Base-by-base conservation (phyloP, 2,113 vertebrate genomes). In the Climacteris rufus region DNA sequence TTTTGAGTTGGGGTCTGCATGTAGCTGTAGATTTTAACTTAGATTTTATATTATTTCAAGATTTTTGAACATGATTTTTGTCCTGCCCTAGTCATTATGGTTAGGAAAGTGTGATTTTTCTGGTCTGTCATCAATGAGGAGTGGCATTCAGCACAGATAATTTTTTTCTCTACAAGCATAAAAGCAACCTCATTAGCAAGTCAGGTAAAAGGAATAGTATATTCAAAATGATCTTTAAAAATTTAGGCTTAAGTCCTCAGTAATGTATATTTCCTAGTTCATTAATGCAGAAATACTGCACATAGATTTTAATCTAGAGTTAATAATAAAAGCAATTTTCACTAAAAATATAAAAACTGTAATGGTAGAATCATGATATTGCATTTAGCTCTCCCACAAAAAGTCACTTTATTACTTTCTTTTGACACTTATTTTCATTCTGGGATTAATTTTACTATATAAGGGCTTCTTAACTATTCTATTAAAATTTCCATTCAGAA, bases 401-500 rank as follows among this genome's bases (percentile, higher is more conserved):
- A 98, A 97, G 93, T 98, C 98, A 98, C 97, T 98, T 98, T 98
- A 98, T 97, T 96, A 97, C 95, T 98, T 98, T 98, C 97, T 97
- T 98, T 98, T 98, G 97, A 99, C 98, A 99, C 98, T 99, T 99
- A 99, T 99, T 99, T 99, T 99, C 98, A 98, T 98, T 98, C 98
- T 94, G 98, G 99, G 99, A 99, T 99, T 99, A 99, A 99, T 99
- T 99, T 99, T 99, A 98, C 98, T 98, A 98, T 98, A 98, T 98
- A 99, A 98, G 98, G 98, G 98, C 98, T 98, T 98, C 99, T 99
- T 99, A 99, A 99, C 99, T 99, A 99, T 99, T 99, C 99, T 99
- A 99, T 99, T 99, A 99, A 99, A 99, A 99, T 98, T 98, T 98
- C 98, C 98, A 99, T 99, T 99, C 98, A 98, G 98, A 98, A 98